Evolutionary conservation across 64 coral and sea anemone genomes (phyloP).

Genomic region (Montipora efflorescens): DNA sequence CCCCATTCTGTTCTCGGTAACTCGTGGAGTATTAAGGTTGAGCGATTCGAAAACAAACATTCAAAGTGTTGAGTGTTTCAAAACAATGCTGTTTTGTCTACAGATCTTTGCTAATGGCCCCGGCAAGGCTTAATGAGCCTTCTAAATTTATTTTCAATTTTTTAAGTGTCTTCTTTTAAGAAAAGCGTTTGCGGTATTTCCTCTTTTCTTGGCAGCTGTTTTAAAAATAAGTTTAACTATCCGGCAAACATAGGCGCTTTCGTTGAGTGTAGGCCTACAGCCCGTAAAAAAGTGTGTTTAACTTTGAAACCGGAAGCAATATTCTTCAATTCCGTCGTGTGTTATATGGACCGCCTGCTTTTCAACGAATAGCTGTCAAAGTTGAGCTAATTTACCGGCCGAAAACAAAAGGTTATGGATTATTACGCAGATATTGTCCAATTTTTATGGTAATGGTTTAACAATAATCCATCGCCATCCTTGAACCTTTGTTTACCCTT

Average conservation of each 20-base stretch:
- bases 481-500: constrained; percentile 9
- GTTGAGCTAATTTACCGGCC: neutral
- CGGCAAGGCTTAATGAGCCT: neutral
- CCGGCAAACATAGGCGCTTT: neutral
- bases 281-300: neutral
- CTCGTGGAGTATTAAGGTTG: neutral
- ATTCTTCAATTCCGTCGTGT: constrained; percentile 6
- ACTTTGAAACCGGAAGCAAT: constrained; percentile 9
- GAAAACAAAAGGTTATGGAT: constrained; percentile 19
- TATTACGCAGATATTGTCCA: constrained; percentile 27
- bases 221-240: too few species aligned
- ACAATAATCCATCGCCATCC: neutral
- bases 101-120: neutral
- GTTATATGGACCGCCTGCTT: neutral
- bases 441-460: constrained; percentile 47
- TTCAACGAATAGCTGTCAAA: constrained; percentile 8
- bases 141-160: neutral
- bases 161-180: neutral
- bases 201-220: neutral
- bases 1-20: neutral
- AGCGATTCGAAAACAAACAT: constrained; percentile 10
- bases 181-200: neutral
- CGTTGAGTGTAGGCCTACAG: too few species aligned
- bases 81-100: constrained; percentile 14
- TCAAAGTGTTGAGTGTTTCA: neutral